Conservation (phyloP, 2,888 invertebrate genomes). For the Philopedon plagiatum region DNA sequence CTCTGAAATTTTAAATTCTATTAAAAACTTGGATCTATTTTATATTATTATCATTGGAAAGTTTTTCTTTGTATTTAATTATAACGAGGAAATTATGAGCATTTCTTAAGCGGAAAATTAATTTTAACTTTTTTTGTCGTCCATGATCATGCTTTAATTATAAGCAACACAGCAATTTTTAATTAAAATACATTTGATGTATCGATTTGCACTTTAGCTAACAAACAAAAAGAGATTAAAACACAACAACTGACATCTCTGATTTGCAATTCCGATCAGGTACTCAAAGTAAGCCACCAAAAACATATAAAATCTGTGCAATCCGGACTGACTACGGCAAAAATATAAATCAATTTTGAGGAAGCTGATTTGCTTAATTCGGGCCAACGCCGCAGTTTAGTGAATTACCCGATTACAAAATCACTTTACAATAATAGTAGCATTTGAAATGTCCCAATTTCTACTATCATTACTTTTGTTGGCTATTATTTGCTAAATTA, state of each 20-base stretch:
- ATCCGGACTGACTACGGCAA: slow-evolving; percentile 9
- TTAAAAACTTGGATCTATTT: no score
- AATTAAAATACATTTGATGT: no score
- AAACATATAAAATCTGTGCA: slow-evolving; percentile 27
- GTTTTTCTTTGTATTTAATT: no score
- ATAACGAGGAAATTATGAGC: no score
- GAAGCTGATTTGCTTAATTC: neutral
- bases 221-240: slow-evolving; percentile 20
- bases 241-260: slow-evolving; percentile 11
- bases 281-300: slow-evolving; percentile 11
- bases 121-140: no score
- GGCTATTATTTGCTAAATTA: no score
- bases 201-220: neutral
- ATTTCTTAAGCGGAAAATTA: no score
- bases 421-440: neutral
- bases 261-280: slow-evolving; percentile 25
- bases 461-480: no score
- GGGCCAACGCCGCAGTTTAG: neutral
- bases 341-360: slow-evolving; percentile 22
- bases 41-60: no score
- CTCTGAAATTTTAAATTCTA: no score
- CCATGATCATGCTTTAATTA: no score
- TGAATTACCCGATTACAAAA: neutral
- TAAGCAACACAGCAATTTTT: no score
- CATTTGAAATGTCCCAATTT: neutral